Percentiles rank a stretch among this genome's conserved stretches.
phyloP scores from a whole-genome alignment of 2,113 vertebrate species.

The Marmota flaviventris region DNA sequence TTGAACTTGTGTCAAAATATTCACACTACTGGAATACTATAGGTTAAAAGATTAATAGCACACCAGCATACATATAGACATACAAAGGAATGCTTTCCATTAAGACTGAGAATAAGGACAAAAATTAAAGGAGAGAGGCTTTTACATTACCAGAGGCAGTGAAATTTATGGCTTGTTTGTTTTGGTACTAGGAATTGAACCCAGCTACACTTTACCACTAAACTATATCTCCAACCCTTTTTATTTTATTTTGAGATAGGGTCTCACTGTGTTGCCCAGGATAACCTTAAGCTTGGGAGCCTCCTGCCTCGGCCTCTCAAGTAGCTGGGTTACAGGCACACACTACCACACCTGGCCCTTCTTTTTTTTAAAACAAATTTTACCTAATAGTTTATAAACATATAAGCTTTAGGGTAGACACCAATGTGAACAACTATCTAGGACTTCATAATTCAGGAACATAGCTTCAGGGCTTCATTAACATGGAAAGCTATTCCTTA shows the following conservation, averaged over 20 bases:
- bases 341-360: not conserved
- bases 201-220: not conserved
- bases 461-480: conserved; percentile 42
- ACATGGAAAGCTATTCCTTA: conserved; percentile 22
- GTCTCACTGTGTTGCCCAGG: too few species aligned
- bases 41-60: conserved; percentile 79
- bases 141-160: not conserved
- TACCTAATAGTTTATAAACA: conserved; percentile 34
- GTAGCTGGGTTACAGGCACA: too few species aligned
- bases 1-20: conserved; percentile 68
- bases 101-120: conserved; percentile 71
- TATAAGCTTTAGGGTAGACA: not conserved
- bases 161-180: not conserved
- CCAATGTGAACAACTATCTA: not conserved
- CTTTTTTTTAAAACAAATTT: conserved; percentile 30
- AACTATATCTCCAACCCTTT: not conserved
- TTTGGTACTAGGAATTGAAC: not conserved
- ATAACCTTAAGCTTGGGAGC: too few species aligned
- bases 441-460: conserved; percentile 48
- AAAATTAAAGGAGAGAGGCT: not conserved
- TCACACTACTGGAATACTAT: conserved; percentile 76
- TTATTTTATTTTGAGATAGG: not conserved
- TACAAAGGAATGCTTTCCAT: conserved; percentile 52
- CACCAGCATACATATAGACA: conserved; percentile 65
- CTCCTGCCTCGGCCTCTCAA: too few species aligned